Conservation (phyloP, 2,113 vertebrate genomes). For the Zingel zingel region DNA sequence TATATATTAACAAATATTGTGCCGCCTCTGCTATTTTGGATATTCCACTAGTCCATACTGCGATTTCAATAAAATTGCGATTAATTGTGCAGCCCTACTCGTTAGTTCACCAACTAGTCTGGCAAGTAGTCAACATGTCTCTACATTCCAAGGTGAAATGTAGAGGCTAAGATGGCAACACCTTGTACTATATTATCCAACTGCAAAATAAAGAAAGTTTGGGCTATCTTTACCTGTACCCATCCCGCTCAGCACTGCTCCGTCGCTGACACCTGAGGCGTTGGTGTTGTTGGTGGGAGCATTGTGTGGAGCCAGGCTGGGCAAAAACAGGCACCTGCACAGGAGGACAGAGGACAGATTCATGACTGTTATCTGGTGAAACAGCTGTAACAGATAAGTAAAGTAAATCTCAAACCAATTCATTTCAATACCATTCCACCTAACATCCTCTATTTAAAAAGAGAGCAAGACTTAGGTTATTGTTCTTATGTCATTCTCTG, state of each 20-base stretch:
- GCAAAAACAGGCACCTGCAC: slow-evolving; percentile 94
- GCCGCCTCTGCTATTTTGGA: no score
- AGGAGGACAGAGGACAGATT: slow-evolving; percentile 25
- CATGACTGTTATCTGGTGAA: neutral
- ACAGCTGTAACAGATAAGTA: slow-evolving; percentile 3
- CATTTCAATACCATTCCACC: no score
- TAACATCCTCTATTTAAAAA: neutral
- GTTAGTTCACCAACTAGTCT: no score
- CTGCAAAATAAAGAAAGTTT: neutral
- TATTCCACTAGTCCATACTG: no score
- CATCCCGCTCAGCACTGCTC: slow-evolving; percentile 94
- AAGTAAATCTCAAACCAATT: neutral
- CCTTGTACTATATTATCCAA: neutral
- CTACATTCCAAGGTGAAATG: neutral
- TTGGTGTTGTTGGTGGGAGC: slow-evolving; percentile 91
- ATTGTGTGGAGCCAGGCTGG: slow-evolving; percentile 97
- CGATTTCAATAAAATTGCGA: no score
- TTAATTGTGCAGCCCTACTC: no score
- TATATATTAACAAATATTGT: no score
- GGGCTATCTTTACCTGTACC: slow-evolving; percentile 86
- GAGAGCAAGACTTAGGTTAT: neutral
- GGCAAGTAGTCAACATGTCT: neutral
- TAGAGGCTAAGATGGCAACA: neutral
- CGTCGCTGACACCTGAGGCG: slow-evolving; percentile 90
- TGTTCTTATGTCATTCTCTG: neutral